A percentile compares a stretch with the other conserved stretches of the same genome.
These are phyloP conservation scores for Epirrhoe alternata DNA, from an alignment of 2,888 invertebrate genomes.

Conservation along the genomic window DNA sequence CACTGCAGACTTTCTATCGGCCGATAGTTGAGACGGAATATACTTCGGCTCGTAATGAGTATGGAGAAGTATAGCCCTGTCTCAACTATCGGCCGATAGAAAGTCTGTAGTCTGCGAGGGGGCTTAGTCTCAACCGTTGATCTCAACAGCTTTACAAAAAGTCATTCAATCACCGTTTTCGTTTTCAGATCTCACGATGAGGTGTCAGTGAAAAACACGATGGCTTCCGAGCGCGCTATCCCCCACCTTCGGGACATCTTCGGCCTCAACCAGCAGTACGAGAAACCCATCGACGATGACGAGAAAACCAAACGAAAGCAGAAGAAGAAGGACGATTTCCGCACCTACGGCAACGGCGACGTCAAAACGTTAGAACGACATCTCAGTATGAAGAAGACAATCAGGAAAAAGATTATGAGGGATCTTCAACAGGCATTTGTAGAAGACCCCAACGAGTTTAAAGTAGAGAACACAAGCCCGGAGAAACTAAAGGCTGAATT, in stretches of 20 bases:
- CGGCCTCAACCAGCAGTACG: slow-evolving; percentile 85
- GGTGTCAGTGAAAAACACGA: slow-evolving; percentile 77
- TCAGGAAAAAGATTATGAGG: slow-evolving; percentile 93
- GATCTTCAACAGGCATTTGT: slow-evolving; percentile 91
- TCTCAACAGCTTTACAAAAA: slow-evolving; percentile 30
- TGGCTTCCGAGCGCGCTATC: slow-evolving; percentile 90
- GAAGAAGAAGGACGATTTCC: slow-evolving; percentile 89
- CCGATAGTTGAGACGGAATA: too few species aligned
- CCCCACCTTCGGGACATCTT: slow-evolving; percentile 91
- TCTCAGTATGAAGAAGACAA: slow-evolving; percentile 94
- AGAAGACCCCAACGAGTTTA: slow-evolving; percentile 89
- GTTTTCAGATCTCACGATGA: slow-evolving; percentile 77
- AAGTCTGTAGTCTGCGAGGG: too few species aligned
- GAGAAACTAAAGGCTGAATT: slow-evolving; percentile 88
- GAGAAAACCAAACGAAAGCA: slow-evolving; percentile 85
- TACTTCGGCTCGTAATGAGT: too few species aligned
- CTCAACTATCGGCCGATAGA: too few species aligned
- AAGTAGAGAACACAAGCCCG: slow-evolving; percentile 88
- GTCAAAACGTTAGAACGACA: slow-evolving; percentile 92
- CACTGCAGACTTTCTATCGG: too few species aligned
- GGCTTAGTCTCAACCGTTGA: slow-evolving; percentile 39
- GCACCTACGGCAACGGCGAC: slow-evolving; percentile 87
- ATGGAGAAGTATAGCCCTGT: too few species aligned
- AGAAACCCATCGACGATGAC: slow-evolving; percentile 78
- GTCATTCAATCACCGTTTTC: slow-evolving; percentile 48